These are phyloP conservation scores for Burhinus oedicnemus DNA, from an alignment of 2,113 vertebrate species.

Conservation along the genomic window DNA sequence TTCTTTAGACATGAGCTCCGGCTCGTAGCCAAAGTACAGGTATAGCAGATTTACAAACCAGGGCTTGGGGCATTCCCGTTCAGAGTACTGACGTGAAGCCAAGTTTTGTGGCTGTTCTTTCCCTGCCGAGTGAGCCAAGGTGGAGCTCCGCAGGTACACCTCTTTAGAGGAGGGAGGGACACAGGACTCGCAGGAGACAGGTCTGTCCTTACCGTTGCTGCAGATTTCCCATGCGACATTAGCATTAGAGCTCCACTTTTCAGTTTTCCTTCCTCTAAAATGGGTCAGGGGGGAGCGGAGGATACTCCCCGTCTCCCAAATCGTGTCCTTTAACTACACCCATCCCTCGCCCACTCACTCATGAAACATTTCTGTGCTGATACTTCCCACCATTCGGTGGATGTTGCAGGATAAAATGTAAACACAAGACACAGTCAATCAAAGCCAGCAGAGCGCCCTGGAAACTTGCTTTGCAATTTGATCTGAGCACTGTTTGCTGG, in stretches of 20 bases:
- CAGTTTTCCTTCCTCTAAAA: neutral
- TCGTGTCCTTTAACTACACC: rapidly evolving
- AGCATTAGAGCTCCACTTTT: neutral
- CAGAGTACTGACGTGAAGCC: neutral
- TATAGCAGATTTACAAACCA: neutral
- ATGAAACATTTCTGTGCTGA: neutral
- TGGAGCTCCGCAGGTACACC: neutral
- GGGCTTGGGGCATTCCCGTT: neutral
- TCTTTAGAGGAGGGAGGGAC: neutral
- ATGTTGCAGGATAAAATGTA: neutral
- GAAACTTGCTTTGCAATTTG: neutral
- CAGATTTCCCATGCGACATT: neutral
- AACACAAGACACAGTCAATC: neutral
- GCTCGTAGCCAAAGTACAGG: neutral
- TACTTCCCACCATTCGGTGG: neutral
- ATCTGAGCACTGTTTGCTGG: neutral
- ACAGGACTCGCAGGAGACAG: neutral
- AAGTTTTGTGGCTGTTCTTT: neutral
- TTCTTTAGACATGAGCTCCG: neutral
- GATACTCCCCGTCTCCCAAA: neutral
- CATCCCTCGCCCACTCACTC: neutral
- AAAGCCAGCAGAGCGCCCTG: neutral
- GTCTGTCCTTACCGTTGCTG: neutral
- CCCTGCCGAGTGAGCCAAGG: neutral
- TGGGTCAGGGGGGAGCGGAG: neutral